Base-by-base conservation (phyloP, 1,140 invertebrate genomes). In the Marisa cornuarietis region DNA sequence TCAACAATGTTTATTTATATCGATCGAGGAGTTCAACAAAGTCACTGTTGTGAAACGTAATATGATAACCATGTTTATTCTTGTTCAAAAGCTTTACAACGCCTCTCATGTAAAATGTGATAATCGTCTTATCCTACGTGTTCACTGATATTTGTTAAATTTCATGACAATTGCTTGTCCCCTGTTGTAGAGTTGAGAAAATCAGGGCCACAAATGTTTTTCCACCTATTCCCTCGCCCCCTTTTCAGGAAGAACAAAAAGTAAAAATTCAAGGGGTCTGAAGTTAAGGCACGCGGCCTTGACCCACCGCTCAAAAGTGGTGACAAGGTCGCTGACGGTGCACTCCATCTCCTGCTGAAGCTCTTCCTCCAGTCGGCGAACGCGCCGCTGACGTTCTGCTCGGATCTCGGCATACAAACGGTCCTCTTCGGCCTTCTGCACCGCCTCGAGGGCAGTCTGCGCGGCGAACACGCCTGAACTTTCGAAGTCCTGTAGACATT, bases 381-480 rank as follows among this genome's bases (percentile, higher is more conserved):
- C 78, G 73, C 86, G 84, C 26, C 81, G 83, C 76, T 87, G 79
- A 42, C 89, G 84, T 69, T 90, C 87, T 49, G 83, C 82, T 49
- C 79, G 78, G 14, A 90, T 85, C 74, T 88, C 84, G 42, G 83
- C 82, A 76, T 90, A 90, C n/a, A 90, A 80, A 52, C 82, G 73
- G 71, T 90, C 89, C 71, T 90, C 89, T 75, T 90, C 88, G 22
- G 83, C 79, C 65, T 87, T 87, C 76, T 90, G 89, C 22, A 80
- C 79, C 61, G 79, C 76, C 78, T 90, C 89, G 78, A 90, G 78
- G n/a, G 85, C 84, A 3, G 85, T 84, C 72, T 90, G 89, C 18
- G 87, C 88, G 18, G 85, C 88, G 77, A 88, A 90, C 8, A 90
- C 83, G 0, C 89, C 89, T 22, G 83, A 86, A 69, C 82, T 82